Evolutionary conservation across 2,888 invertebrate species (phyloP), one percentile per base, ranked within the genome.

Genomic region (Auanema sp.): DNA sequence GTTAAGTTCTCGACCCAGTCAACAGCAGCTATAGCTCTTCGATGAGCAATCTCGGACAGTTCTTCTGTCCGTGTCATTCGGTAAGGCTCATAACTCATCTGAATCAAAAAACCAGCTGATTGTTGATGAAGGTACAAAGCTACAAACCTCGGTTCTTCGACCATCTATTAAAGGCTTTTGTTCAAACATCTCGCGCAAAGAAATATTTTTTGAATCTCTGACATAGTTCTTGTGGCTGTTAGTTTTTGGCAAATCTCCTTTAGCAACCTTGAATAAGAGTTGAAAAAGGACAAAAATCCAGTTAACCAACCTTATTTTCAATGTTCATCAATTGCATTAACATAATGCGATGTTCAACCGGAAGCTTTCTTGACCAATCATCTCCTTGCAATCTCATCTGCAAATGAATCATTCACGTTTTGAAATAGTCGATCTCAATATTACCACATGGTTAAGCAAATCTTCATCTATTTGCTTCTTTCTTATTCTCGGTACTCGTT

Each of bases 291-390:
- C n/a, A n/a, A n/a, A n/a, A n/a, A 33, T 5, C 33, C 6, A 6
- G 18, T 52, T n/a, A 10, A 3, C 21, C 51, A 18, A 81, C 81
- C 60, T 82, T 82, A 24, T 72, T 76, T 61, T 82, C 82, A 59
- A 82, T 79, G 58, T 77, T 81, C 71, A 82, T 73, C 73, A 82
- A 60, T 58, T 79, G 80, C 80, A 83, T 80, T 42, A 82, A 65
- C 5, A 82, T 60, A 41, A 81, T 75, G 40, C 79, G 69, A 10
- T 79, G 76, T 57, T 82, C 82, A 4, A 81, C 80, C 10, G 79
- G 80, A 51, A 82, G 70, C 61, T 82, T 82, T 49, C 80, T 60
- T 12, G 82, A 76, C 82, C 82, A 82, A 60, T 82, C 82, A 51
- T 82, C 80, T 44, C 78, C 77, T 73, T 82, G 80, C 41, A 82